A percentile compares a stretch with the other conserved stretches of the same genome.
These are phyloP conservation scores for Sula dactylatra DNA, from an alignment of 2,113 vertebrate genomes.

Conservation along the genomic window DNA sequence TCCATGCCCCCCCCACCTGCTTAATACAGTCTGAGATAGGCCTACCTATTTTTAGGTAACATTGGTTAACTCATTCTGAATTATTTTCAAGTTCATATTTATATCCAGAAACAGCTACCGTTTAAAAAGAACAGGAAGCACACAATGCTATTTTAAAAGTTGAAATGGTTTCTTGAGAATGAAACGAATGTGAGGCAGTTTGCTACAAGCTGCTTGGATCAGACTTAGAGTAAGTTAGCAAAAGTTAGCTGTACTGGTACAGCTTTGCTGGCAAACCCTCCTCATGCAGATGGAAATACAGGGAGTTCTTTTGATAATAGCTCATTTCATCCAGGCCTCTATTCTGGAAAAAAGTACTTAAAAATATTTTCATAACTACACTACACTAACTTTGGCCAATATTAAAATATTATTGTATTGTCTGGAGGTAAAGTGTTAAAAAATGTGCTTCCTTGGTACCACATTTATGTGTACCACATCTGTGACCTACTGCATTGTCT, in stretches of 20 bases:
- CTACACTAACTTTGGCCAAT: background rate
- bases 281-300: background rate
- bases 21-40: background rate
- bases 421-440: background rate
- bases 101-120: background rate
- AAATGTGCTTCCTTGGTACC: background rate
- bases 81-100: background rate
- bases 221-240: background rate
- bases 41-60: background rate
- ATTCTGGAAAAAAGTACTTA: background rate
- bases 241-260: background rate
- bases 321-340: too few species aligned
- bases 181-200: background rate
- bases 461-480: background rate
- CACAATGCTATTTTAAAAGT: background rate
- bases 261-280: background rate
- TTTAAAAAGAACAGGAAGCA: background rate
- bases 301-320: background rate
- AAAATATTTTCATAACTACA: background rate
- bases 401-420: background rate
- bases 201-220: background rate
- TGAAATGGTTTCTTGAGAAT: background rate
- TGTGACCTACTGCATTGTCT: background rate
- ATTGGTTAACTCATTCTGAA: background rate
- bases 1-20: fast-evolving